Conservation (phyloP, 2,113 vertebrate species). For the Megaceryle torquata region DNA sequence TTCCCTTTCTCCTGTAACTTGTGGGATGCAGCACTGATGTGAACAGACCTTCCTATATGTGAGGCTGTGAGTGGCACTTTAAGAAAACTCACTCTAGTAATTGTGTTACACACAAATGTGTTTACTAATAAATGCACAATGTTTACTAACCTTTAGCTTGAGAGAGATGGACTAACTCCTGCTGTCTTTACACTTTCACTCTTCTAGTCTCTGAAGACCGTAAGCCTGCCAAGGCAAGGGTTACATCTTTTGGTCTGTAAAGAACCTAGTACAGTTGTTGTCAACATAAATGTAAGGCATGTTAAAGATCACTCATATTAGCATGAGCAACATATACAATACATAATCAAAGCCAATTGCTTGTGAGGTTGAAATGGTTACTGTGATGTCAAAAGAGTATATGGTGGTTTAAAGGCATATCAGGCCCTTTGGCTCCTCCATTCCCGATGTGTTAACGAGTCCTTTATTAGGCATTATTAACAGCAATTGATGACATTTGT, state of each 20-base stretch:
- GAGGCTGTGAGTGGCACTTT: background rate
- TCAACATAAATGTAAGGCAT: background rate
- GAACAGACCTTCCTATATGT: background rate
- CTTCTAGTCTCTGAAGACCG: accelerated
- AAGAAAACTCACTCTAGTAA: background rate
- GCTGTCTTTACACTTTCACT: background rate
- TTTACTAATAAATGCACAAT: background rate
- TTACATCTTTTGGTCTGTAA: background rate
- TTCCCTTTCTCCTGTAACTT: background rate
- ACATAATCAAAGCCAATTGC: background rate
- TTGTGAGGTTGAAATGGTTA: background rate
- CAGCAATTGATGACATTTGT: background rate
- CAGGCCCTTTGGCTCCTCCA: background rate
- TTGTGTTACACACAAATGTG: background rate
- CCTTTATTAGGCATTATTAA: background rate
- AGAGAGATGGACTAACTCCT: background rate
- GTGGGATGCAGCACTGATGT: background rate
- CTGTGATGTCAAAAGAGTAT: background rate
- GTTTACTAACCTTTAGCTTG: background rate
- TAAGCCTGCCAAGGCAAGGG: background rate
- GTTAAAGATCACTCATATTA: background rate
- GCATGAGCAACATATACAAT: background rate
- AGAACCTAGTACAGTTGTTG: background rate
- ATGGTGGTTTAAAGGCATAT: background rate
- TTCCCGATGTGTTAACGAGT: background rate